Evolutionary conservation across 2,113 vertebrate genomes (phyloP).

Genomic region (Pollachius pollachius): DNA sequence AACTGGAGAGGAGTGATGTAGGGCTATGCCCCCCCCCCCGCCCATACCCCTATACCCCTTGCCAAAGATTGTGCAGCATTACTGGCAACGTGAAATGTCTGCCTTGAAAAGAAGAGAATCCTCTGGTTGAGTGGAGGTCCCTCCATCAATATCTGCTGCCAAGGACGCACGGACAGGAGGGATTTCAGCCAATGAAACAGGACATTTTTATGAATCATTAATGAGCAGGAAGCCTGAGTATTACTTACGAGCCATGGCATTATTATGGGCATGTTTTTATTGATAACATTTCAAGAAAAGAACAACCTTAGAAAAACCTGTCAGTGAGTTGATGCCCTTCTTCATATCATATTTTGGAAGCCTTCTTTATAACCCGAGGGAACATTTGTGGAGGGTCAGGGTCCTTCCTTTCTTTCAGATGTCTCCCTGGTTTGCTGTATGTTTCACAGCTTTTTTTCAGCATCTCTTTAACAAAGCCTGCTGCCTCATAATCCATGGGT

Average conservation of each 20-base stretch:
- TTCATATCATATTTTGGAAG: too few relatives aligned
- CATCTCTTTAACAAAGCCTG: neutral
- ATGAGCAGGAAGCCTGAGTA: neutral
- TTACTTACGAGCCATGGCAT: constrained; percentile 10
- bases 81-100: constrained; percentile 33
- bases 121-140: constrained; percentile 5
- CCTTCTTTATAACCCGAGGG: too few relatives aligned
- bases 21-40: neutral
- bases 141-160: constrained; percentile 35
- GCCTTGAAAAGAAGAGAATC: constrained; percentile 15
- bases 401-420: too few relatives aligned
- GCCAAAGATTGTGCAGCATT: constrained; percentile 35
- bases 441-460: too few relatives aligned
- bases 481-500: too few relatives aligned
- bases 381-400: too few relatives aligned
- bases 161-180: constrained; percentile 33
- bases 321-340: too few relatives aligned
- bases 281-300: too few relatives aligned
- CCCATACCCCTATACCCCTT: neutral
- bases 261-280: neutral
- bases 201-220: constrained; percentile 9
- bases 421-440: too few relatives aligned
- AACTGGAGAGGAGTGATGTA: constrained; percentile 26
- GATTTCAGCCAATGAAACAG: constrained; percentile 15
- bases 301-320: too few relatives aligned